These are phyloP conservation scores for Periphyllus acericola DNA, from an alignment of 2,888 invertebrate species.

Conservation along the genomic window DNA sequence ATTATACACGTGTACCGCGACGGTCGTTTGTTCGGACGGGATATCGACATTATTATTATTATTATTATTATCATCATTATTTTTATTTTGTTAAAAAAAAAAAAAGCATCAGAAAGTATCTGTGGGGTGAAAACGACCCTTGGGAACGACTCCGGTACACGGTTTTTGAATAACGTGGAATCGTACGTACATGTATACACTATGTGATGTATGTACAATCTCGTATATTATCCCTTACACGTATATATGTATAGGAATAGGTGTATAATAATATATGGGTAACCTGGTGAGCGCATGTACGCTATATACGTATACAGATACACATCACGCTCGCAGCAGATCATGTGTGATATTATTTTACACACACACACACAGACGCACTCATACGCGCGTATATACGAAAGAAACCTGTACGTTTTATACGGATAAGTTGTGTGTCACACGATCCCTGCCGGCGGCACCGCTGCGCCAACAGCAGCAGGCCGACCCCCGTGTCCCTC, in stretches of 20 bases:
- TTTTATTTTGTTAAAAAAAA: conserved; percentile 26
- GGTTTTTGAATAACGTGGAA: conserved; percentile 1
- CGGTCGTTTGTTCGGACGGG: background rate
- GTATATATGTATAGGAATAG: too few relatives aligned
- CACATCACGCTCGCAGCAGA: background rate
- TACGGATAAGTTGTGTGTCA: background rate
- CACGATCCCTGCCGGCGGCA: conserved; percentile 26
- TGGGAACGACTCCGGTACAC: conserved; percentile 45
- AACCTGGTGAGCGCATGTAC: too few relatives aligned
- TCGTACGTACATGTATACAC: background rate
- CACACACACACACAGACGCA: background rate
- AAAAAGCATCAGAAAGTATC: background rate
- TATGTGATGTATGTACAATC: background rate
- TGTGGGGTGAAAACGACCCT: conserved; percentile 44
- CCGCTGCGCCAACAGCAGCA: conserved; percentile 10
- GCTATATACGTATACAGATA: background rate
- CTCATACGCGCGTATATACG: background rate
- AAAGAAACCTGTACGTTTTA: background rate
- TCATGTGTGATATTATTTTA: conserved; percentile 10
- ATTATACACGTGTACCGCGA: conserved; percentile 8
- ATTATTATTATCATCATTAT: conserved; percentile 27
- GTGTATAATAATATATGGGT: too few relatives aligned
- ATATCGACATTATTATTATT: conserved; percentile 34
- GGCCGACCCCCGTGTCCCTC: background rate
- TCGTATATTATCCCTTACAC: background rate